Percentiles rank a stretch among this genome's conserved stretches.
phyloP scores from a whole-genome alignment of 2,113 vertebrate genomes.

The Nesogale talazaci region DNA sequence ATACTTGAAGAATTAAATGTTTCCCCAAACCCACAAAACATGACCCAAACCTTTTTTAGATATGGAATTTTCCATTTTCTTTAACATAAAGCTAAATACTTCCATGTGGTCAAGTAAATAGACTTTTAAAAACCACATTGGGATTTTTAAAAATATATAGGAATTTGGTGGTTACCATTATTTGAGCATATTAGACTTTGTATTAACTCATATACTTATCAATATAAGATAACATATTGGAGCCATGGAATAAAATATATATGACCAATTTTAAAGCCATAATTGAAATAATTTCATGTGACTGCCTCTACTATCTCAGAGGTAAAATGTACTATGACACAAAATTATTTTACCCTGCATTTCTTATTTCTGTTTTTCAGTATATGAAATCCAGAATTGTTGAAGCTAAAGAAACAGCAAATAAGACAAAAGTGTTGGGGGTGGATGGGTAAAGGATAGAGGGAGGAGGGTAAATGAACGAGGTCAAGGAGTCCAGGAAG shows the following conservation, averaged over 20 bases:
- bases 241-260: constrained; percentile 2
- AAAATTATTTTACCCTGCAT: constrained; percentile 16
- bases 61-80: constrained; percentile 37
- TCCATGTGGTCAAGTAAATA: constrained; percentile 24
- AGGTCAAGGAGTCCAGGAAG: too few species aligned
- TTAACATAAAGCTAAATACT: constrained; percentile 13
- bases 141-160: constrained; percentile 27
- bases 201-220: constrained; percentile 15
- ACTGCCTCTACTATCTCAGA: not conserved
- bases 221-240: not conserved
- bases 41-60: constrained; percentile 28
- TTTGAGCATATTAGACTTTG: constrained; percentile 46
- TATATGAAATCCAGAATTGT: too few species aligned
- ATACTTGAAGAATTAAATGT: constrained; percentile 20
- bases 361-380: not conserved
- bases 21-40: not conserved
- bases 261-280: not conserved
- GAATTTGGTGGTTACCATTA: constrained; percentile 18
- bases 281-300: constrained; percentile 53
- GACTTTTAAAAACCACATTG: constrained; percentile 6
- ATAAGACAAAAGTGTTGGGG: too few species aligned
- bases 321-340: not conserved
- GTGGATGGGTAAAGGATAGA: too few species aligned
- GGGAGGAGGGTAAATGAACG: too few species aligned
- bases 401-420: too few species aligned